These are phyloP conservation scores for Scyliorhinus canicula DNA, from an alignment of 2,797 vertebrate species.

Conservation along the genomic window DNA sequence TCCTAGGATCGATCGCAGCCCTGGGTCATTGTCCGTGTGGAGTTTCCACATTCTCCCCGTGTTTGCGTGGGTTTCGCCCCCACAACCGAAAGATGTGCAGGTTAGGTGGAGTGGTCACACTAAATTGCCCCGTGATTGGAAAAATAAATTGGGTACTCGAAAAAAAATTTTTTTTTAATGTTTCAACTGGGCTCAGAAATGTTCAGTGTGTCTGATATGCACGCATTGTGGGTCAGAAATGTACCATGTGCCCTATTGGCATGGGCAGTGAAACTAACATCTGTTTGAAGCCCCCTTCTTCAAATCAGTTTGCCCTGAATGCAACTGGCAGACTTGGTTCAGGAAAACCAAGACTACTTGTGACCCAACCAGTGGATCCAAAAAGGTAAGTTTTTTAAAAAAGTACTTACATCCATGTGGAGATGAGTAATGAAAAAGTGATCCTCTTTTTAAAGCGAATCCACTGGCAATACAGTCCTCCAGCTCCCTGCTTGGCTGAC, in stretches of 20 bases:
- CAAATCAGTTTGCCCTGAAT: background rate
- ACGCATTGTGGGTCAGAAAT: background rate
- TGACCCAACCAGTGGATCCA: background rate
- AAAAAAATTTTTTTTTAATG: no score
- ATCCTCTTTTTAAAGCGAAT: background rate
- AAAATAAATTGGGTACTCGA: no score
- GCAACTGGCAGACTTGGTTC: background rate
- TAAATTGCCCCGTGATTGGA: no score
- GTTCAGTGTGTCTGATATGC: background rate
- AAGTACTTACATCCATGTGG: background rate
- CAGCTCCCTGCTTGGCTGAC: background rate
- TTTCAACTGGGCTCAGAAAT: background rate
- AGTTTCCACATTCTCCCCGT: no score
- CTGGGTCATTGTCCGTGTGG: no score
- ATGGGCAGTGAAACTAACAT: background rate
- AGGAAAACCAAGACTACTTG: background rate
- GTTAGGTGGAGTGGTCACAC: no score
- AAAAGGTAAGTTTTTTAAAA: background rate
- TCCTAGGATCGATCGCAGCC: no score
- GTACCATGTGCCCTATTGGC: background rate
- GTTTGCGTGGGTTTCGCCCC: no score
- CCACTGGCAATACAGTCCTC: background rate
- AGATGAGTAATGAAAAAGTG: background rate
- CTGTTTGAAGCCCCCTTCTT: background rate
- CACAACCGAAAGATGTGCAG: no score